phyloP scores from a whole-genome alignment of 2,797 vertebrate species.

The Alca torda region DNA sequence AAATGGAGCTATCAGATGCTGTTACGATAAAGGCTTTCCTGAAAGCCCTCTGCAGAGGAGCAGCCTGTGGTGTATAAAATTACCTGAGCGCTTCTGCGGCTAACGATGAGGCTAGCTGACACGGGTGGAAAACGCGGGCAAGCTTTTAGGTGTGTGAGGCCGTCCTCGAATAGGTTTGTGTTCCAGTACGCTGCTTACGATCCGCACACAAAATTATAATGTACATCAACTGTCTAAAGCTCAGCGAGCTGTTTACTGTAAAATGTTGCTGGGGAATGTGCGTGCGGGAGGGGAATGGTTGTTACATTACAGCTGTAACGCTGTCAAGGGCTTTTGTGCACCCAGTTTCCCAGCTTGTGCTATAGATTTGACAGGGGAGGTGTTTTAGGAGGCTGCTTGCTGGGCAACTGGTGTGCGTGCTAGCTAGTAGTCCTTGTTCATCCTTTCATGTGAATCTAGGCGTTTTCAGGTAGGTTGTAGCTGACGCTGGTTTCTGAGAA shows the following conservation, averaged over 20 bases:
- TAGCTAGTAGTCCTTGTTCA: neutral
- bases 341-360: neutral
- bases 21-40: neutral
- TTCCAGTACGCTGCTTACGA: neutral
- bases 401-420: neutral
- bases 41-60: neutral
- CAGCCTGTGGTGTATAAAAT: neutral
- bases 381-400: neutral
- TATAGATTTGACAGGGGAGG: neutral
- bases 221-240: neutral
- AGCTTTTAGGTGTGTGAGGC: neutral
- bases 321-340: neutral
- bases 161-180: neutral
- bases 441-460: neutral
- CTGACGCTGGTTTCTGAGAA: neutral
- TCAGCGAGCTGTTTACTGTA: neutral
- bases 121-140: neutral
- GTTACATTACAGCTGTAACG: neutral
- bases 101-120: neutral
- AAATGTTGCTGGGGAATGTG: neutral
- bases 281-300: neutral
- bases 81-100: neutral
- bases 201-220: neutral
- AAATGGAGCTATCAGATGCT: neutral
- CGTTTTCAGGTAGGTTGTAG: neutral